A percentile compares a stretch with the other conserved stretches of the same genome.
These are phyloP conservation scores for Symphodus melops DNA, from an alignment of 2,113 vertebrate genomes.

Conservation along the genomic window DNA sequence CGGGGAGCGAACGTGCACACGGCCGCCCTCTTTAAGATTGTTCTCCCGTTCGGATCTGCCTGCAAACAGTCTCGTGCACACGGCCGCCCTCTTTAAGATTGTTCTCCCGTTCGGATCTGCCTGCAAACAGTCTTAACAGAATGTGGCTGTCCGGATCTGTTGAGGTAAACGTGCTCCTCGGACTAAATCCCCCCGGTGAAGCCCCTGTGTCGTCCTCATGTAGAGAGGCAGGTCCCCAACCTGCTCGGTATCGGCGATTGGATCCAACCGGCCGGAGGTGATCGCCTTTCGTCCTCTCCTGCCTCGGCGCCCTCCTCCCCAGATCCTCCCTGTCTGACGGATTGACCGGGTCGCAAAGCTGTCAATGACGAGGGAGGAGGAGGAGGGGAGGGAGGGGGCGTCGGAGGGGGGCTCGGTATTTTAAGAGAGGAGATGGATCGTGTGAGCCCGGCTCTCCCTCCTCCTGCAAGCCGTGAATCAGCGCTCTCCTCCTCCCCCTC, in stretches of 20 bases:
- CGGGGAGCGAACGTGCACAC: constrained; percentile 39
- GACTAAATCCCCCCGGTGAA: constrained; percentile 43
- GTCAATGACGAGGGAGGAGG: constrained; percentile 71
- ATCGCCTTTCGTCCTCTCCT: constrained; percentile 69
- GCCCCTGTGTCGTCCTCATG: constrained; percentile 66
- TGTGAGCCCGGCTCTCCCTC: constrained; percentile 67
- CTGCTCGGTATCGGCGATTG: constrained; percentile 43
- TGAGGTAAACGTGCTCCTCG: constrained; percentile 30
- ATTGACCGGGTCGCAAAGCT: constrained; percentile 77
- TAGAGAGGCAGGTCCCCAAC: constrained; percentile 54
- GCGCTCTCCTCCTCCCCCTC: constrained; percentile 67
- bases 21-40: constrained; percentile 39
- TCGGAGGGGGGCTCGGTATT: constrained; percentile 54
- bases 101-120: constrained; percentile 24
- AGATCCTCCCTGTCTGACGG: constrained; percentile 74
- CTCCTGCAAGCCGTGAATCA: constrained; percentile 76
- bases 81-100: constrained; percentile 42
- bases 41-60: constrained; percentile 26
- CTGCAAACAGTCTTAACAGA: background rate
- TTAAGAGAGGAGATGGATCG: constrained; percentile 74
- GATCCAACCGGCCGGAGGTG: constrained; percentile 72
- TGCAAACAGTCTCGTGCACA: background rate
- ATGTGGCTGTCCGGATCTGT: background rate
- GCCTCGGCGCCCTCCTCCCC: constrained; percentile 61
- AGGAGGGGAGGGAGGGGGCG: constrained; percentile 7